Evolutionary conservation across 2,888 invertebrate genomes (phyloP).

Genomic region (Sinotaia quadrata): DNA sequence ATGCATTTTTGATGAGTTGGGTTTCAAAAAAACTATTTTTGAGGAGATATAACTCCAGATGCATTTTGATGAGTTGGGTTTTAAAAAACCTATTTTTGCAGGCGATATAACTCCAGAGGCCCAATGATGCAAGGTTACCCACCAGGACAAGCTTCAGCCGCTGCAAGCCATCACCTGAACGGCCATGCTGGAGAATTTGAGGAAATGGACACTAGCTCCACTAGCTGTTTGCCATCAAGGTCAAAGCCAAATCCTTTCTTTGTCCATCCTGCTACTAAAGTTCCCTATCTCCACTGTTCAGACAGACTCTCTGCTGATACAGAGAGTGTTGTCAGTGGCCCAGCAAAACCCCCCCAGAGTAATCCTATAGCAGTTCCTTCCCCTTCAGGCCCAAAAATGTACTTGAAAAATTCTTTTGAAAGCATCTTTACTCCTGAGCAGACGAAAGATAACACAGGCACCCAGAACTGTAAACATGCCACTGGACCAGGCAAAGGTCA

Average conservation of each 20-base stretch:
- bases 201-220: constrained; percentile 32
- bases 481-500: not conserved
- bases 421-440: not conserved
- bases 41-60: no score
- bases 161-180: constrained; percentile 30
- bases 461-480: not conserved
- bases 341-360: no score
- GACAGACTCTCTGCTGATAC: no score
- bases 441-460: not conserved
- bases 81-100: no score
- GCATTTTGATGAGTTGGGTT: no score
- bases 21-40: no score
- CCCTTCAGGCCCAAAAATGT: constrained; percentile 5
- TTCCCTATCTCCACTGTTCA: no score
- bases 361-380: not conserved
- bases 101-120: no score
- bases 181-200: constrained; percentile 33
- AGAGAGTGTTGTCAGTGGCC: no score
- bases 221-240: constrained; percentile 43
- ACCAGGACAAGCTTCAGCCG: constrained; percentile 21
- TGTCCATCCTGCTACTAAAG: no score
- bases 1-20: no score
- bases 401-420: not conserved
- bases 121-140: constrained; percentile 2
- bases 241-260: constrained; percentile 53